A percentile compares a stretch with the other conserved stretches of the same genome.
Conservation (phyloP, 1,140 invertebrate species). For the Drosophila kanapiae region DNA sequence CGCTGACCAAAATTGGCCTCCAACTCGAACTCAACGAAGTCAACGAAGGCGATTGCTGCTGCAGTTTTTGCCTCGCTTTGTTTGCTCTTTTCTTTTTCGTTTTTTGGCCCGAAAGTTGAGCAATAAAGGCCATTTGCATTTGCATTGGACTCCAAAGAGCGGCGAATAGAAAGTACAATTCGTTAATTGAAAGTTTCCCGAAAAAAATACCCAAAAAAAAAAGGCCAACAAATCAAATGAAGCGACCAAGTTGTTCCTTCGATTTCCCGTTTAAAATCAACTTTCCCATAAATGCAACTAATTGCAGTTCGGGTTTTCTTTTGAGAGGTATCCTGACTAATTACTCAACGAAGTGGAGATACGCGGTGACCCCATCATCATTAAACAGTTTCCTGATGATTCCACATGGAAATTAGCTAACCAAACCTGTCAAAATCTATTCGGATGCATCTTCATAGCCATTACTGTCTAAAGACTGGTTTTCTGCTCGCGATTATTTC, state of each 20-base stretch:
- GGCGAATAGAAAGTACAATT: conserved; percentile 79
- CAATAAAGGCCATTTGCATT: conserved; percentile 78
- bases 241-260: conserved; percentile 42
- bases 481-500: conserved; percentile 29
- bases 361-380: conserved; percentile 10
- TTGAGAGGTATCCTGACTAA: conserved; percentile 18
- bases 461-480: conserved; percentile 25
- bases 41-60: conserved; percentile 46
- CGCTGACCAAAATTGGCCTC: conserved; percentile 80
- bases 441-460: conserved; percentile 76
- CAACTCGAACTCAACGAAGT: conserved; percentile 37
- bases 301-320: conserved; percentile 15
- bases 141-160: conserved; percentile 60
- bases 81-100: conserved; percentile 44
- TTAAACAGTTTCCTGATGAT: conserved; percentile 4
- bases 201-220: conserved; percentile 25
- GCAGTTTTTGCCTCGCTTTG: conserved; percentile 20
- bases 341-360: conserved; percentile 8
- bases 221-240: conserved; percentile 46
- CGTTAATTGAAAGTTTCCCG: conserved; percentile 76
- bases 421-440: conserved; percentile 72
- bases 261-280: conserved; percentile 40
- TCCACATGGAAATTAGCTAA: conserved; percentile 51
- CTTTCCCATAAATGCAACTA: conserved; percentile 37
- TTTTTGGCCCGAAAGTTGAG: conserved; percentile 61